These are phyloP conservation scores for Oxystoma pomonae DNA, from an alignment of 2,888 invertebrate species.

Conservation along the genomic window DNA sequence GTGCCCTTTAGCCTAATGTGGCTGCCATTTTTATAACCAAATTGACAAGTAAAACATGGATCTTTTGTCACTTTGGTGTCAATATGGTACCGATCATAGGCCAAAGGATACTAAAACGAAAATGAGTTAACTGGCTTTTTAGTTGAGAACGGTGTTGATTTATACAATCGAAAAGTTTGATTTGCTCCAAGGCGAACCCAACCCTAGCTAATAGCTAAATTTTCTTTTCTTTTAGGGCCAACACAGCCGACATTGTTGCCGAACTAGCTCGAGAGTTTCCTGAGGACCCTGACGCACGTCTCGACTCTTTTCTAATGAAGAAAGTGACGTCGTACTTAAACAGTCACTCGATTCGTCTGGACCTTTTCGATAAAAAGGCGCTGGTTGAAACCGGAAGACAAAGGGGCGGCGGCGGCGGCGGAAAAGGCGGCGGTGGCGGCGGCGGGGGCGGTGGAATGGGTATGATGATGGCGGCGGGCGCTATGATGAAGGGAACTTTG, in stretches of 20 bases:
- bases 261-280: slow-evolving; percentile 73
- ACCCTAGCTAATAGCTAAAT: too few species aligned
- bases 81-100: too few species aligned
- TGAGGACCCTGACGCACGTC: slow-evolving; percentile 68
- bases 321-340: slow-evolving; percentile 68
- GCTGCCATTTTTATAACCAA: too few species aligned
- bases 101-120: too few species aligned
- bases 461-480: slow-evolving; percentile 50
- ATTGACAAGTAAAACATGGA: too few species aligned
- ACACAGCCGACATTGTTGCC: slow-evolving; percentile 65
- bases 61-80: too few species aligned
- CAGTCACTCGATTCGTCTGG: slow-evolving; percentile 68
- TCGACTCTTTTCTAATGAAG: slow-evolving; percentile 71
- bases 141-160: too few species aligned
- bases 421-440: slow-evolving; percentile 48
- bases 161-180: too few species aligned
- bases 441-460: slow-evolving; percentile 53
- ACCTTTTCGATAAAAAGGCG: slow-evolving; percentile 60
- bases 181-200: too few species aligned
- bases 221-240: slow-evolving; percentile 40
- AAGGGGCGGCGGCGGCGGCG: slow-evolving; percentile 40
- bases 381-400: slow-evolving; percentile 47
- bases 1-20: too few species aligned
- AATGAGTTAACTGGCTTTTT: too few species aligned
- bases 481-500: slow-evolving; percentile 64